Conservation (phyloP, 2,888 invertebrate species). For the Mesochorus sp. region DNA sequence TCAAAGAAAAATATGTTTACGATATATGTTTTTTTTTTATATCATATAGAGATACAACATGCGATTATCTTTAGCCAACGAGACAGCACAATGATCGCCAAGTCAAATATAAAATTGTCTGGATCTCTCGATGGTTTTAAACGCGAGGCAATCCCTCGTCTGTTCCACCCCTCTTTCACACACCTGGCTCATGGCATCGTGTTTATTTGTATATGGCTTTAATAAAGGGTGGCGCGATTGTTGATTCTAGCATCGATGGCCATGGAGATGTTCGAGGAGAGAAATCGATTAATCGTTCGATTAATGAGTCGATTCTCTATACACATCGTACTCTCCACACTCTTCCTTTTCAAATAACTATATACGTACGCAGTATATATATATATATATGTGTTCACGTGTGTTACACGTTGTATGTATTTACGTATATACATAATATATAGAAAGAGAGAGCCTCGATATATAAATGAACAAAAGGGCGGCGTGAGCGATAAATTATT, state of each 20-base stretch:
- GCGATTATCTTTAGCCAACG: constrained; percentile 42
- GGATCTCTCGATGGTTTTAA: constrained; percentile 49
- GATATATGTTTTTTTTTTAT: constrained; percentile 38
- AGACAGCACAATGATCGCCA: constrained; percentile 47
- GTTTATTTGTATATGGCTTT: not conserved
- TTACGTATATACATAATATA: constrained; percentile 3
- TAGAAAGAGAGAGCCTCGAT: constrained; percentile 51
- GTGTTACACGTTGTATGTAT: constrained; percentile 1
- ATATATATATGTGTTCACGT: not conserved
- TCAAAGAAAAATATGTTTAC: not conserved
- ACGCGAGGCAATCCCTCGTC: constrained; percentile 45
- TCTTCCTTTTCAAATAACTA: constrained; percentile 52
- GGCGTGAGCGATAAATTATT: constrained; percentile 78
- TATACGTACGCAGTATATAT: constrained; percentile 50
- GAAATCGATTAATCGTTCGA: constrained; percentile 74
- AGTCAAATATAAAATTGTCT: constrained; percentile 42
- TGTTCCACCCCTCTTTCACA: constrained; percentile 51
- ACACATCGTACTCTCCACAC: constrained; percentile 48
- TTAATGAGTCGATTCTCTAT: constrained; percentile 73
- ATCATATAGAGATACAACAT: not conserved
- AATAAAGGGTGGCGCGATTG: constrained; percentile 4
- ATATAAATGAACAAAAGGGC: constrained; percentile 73
- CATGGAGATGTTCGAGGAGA: constrained; percentile 44
- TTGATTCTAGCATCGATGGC: constrained; percentile 23
- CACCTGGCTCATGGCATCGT: constrained; percentile 36